Base-by-base conservation (phyloP, 2,113 vertebrate genomes). In the Halichoerus grypus region DNA sequence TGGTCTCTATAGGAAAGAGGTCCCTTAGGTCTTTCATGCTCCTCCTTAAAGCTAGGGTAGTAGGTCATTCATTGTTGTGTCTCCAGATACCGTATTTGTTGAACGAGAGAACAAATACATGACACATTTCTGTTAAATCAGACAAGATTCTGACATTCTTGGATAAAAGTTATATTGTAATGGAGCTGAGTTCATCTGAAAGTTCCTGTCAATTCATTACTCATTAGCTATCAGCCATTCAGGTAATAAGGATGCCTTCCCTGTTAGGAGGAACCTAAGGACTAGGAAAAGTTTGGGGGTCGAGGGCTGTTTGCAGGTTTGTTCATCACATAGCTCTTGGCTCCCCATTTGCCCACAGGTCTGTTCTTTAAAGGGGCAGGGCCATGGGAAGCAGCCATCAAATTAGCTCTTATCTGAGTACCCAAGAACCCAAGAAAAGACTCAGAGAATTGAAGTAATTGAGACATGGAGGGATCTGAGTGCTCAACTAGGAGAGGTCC, bases 131-230 rank as follows among this genome's bases (percentile, higher is more conserved):
- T 83, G 28, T 90, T 71, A 96, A 96, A 71, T 77, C 28, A 91
- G 85, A 84, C 31, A 96, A 63, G 22, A 90, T 83, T 91, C 13
- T 96, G 89, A 89, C 82, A 94, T 63, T 96, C 51, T 84, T 63
- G 89, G 59, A 13, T 33, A 83, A 96, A 87, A 90, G 59, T n/a
- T 72, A 87, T 67, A 59, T 49, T 74, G 26, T 7, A 46, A 33
- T n/a, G 31, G 80, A 94, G 42, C 55, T 69, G 65, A 93, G 53
- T 89, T 92, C 49, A 91, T 94, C n/a, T 91, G 55, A 83, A 89
- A 91, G 15, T 80, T 88, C 42, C 69, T n/a, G 53, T 39, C 14
- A 84, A 31, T 42, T 90, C 36, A 71, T 71, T 86, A 57, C 61
- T 21, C 28, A 12, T 53, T 85, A 80, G 42, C 59, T 83, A 15